Evolutionary conservation across 1,140 invertebrate species (phyloP).

Genomic region (Pentalonia nigronervosa): DNA sequence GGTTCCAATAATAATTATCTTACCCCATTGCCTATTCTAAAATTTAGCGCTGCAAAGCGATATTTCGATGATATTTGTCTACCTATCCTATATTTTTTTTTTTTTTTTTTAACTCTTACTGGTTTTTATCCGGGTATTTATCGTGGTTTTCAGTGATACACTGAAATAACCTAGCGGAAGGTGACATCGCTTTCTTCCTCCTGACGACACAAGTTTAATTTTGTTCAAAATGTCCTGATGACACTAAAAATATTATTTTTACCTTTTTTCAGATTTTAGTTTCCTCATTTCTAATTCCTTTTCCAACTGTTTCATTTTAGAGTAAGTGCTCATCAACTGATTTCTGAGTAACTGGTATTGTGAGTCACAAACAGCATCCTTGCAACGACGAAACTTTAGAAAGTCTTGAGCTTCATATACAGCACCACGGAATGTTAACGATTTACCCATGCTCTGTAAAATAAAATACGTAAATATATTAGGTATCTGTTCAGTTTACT

Average conservation of each 20-base stretch:
- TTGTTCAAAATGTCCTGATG: constrained; percentile 27
- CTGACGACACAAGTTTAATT: constrained; percentile 50
- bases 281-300: constrained; percentile 83
- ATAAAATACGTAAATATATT: neutral
- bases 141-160: constrained; percentile 53
- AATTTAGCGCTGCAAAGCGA: constrained; percentile 49
- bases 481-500: neutral
- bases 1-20: neutral
- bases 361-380: constrained; percentile 82
- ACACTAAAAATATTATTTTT: constrained; percentile 3
- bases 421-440: constrained; percentile 85
- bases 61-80: constrained; percentile 26
- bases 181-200: constrained; percentile 55
- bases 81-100: constrained; percentile 49
- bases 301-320: constrained; percentile 83
- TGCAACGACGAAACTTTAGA: constrained; percentile 72
- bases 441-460: constrained; percentile 77
- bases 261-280: constrained; percentile 71
- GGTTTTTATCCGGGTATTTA: constrained; percentile 54
- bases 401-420: constrained; percentile 84
- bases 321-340: constrained; percentile 83
- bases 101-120: constrained; percentile 44
- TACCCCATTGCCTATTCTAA: constrained; percentile 15
- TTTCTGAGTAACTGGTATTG: constrained; percentile 89
- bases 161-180: constrained; percentile 55